A percentile compares a stretch with the other conserved stretches of the same genome.
These are phyloP conservation scores for Athene noctua DNA, from an alignment of 2,113 vertebrate species.

Conservation along the genomic window DNA sequence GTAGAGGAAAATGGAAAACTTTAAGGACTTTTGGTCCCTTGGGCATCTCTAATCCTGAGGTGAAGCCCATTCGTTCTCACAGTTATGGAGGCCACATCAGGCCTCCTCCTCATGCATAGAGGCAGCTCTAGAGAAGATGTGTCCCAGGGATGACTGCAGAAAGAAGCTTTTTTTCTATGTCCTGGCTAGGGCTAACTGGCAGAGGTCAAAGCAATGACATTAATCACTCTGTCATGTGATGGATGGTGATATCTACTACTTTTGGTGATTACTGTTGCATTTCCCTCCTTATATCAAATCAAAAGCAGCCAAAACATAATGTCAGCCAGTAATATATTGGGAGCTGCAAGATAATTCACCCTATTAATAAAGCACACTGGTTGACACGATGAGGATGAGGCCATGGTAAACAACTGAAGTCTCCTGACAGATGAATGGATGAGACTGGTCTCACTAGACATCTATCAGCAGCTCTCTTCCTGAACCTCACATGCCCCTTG, in stretches of 20 bases:
- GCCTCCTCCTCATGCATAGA: neutral
- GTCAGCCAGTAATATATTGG: neutral
- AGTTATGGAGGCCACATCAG: neutral
- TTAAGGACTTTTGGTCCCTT: neutral
- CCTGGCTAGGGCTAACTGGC: neutral
- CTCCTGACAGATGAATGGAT: neutral
- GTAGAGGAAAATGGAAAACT: neutral
- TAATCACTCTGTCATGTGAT: neutral
- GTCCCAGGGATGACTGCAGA: neutral
- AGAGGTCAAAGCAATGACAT: neutral
- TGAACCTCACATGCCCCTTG: neutral
- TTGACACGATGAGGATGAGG: neutral
- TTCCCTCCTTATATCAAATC: neutral
- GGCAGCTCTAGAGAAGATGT: neutral
- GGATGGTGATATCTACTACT: neutral
- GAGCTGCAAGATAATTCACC: neutral
- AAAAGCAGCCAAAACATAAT: neutral
- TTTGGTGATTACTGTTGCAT: neutral
- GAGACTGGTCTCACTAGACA: neutral
- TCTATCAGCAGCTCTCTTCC: neutral
- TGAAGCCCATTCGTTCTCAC: neutral
- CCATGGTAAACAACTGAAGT: neutral
- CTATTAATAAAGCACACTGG: neutral
- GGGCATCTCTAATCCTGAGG: neutral
- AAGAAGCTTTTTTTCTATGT: neutral